Evolutionary conservation across 2,888 invertebrate species (phyloP).

Genomic region (Trachelus iudaicus): DNA sequence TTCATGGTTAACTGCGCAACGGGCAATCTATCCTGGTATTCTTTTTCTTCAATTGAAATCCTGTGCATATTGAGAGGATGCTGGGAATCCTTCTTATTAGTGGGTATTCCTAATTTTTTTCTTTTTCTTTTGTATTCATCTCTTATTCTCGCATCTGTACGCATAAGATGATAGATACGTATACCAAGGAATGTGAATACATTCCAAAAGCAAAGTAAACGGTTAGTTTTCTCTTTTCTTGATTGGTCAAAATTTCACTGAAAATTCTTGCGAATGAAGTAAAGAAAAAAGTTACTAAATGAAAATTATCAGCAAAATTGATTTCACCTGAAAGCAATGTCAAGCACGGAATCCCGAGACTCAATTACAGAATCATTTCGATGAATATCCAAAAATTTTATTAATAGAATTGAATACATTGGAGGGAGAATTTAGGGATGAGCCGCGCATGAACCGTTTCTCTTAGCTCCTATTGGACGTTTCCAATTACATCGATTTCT

Average conservation of each 20-base stretch:
- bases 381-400: not conserved
- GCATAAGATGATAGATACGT: not conserved
- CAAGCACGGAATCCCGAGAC: not conserved
- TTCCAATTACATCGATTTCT: conserved; percentile 33
- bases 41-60: conserved; percentile 39
- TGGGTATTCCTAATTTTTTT: not conserved
- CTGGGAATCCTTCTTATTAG: conserved; percentile 21
- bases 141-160: not conserved
- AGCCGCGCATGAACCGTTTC: conserved; percentile 28
- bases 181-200: not conserved
- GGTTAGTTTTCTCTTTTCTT: not conserved
- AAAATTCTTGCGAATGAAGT: not conserved
- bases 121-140: not conserved
- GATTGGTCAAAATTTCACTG: not conserved
- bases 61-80: conserved; percentile 13
- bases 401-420: not conserved
- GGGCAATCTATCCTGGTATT: conserved; percentile 43
- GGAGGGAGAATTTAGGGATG: conserved; percentile 9
- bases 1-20: conserved; percentile 47
- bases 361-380: not conserved
- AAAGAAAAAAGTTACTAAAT: not conserved
- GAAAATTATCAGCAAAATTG: not conserved
- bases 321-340: not conserved
- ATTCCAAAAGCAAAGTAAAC: not conserved
- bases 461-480: conserved; percentile 25